Conservation (phyloP, 2,797 vertebrate genomes). For the Eospalax fontanierii region DNA sequence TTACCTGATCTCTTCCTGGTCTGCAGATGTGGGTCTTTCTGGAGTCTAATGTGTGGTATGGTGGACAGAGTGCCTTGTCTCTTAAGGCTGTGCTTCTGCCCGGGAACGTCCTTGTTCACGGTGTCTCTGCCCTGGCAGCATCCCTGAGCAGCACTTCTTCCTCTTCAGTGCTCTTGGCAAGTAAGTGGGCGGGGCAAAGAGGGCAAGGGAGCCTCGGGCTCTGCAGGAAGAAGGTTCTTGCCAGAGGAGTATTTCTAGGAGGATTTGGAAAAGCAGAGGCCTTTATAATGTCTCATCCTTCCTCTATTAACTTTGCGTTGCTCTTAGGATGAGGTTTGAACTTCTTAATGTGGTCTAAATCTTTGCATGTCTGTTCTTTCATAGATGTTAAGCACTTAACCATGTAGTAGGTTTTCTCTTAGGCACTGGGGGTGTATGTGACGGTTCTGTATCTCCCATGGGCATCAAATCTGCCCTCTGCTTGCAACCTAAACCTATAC, state of each 20-base stretch:
- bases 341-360: background rate
- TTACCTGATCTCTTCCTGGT: slow-evolving; percentile 49
- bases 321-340: background rate
- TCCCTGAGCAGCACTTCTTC: slow-evolving; percentile 23
- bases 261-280: slow-evolving; percentile 37
- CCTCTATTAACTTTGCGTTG: background rate
- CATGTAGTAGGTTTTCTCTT: background rate
- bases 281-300: background rate
- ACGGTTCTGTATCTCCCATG: background rate
- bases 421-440: background rate
- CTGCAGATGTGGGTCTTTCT: background rate
- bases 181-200: slow-evolving; percentile 33
- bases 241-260: background rate
- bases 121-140: background rate
- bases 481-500: background rate
- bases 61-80: background rate
- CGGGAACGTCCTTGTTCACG: background rate
- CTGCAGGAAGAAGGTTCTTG: background rate
- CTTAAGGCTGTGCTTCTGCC: background rate
- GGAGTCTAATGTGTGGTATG: background rate
- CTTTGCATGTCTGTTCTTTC: background rate
- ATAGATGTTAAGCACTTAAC: background rate
- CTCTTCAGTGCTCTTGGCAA: slow-evolving; percentile 64
- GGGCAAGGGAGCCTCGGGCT: background rate
- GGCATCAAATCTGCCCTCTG: background rate